Percentiles rank a stretch among this genome's conserved stretches.
Conservation (phyloP, 2,113 vertebrate genomes). For the Malurus alboscapulatus region DNA sequence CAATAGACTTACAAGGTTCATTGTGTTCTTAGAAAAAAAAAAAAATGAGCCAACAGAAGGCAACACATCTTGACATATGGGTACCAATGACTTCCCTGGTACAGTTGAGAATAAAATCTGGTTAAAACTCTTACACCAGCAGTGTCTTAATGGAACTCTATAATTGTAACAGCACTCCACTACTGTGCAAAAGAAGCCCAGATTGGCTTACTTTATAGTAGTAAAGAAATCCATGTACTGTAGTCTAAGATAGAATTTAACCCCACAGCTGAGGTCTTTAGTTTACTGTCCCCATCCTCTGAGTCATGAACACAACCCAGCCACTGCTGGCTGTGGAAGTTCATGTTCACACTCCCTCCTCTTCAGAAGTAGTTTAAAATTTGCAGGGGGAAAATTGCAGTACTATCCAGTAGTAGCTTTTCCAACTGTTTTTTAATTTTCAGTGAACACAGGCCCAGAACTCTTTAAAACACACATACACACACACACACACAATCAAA, state of each 20-base stretch:
- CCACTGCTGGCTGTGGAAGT: accelerated
- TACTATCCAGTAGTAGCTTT: neutral
- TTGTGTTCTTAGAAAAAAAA: constrained; percentile 8
- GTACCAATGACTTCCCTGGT: neutral
- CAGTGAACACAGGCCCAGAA: constrained; percentile 3
- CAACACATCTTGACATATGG: neutral
- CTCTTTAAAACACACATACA: neutral
- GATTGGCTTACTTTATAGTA: neutral
- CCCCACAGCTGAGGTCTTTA: neutral
- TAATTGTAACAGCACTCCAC: neutral
- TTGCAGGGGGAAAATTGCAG: neutral
- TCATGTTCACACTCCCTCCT: neutral
- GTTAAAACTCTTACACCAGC: neutral
- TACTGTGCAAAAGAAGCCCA: neutral
- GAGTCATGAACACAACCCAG: neutral
- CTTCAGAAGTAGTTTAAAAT: neutral
- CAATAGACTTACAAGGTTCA: constrained; percentile 5
- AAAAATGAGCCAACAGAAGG: constrained; percentile 13
- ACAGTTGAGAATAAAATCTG: neutral
- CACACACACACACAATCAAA: neutral
- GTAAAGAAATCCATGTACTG: neutral
- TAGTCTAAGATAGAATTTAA: neutral
- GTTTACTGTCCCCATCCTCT: accelerated
- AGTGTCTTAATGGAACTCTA: neutral
- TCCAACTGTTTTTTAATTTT: neutral